Conservation (phyloP, 2,113 vertebrate genomes). For the Microtus montanus region DNA sequence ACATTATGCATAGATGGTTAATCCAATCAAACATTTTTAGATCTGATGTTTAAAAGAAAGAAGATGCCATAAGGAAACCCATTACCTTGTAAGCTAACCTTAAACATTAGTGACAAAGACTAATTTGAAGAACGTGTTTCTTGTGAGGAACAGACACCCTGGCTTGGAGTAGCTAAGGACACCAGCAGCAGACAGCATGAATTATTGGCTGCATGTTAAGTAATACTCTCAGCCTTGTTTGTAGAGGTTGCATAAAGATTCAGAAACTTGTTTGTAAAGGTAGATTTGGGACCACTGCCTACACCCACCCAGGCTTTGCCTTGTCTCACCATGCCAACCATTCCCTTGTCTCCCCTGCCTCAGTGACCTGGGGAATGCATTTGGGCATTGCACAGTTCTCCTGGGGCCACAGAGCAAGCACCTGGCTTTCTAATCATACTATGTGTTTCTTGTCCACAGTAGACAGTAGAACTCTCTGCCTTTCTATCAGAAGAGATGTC, state of each 20-base stretch:
- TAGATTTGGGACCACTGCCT: background rate
- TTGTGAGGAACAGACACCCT: background rate
- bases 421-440: background rate
- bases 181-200: background rate
- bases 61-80: background rate
- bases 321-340: background rate
- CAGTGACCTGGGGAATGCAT: background rate
- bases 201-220: background rate
- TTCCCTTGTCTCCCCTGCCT: background rate
- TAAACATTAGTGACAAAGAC: background rate
- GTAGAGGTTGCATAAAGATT: background rate
- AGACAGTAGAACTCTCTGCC: background rate
- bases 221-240: background rate
- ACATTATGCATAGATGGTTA: background rate
- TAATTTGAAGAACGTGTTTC: background rate
- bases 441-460: background rate
- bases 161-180: background rate
- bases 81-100: background rate
- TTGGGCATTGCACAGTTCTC: background rate
- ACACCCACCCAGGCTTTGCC: background rate
- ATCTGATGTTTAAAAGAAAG: background rate
- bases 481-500: background rate
- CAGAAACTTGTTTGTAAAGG: background rate
- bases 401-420: background rate
- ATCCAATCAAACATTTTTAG: constrained; percentile 4